Conservation (phyloP, 2,888 invertebrate genomes). For the Hirtodrosophila cameraria region DNA sequence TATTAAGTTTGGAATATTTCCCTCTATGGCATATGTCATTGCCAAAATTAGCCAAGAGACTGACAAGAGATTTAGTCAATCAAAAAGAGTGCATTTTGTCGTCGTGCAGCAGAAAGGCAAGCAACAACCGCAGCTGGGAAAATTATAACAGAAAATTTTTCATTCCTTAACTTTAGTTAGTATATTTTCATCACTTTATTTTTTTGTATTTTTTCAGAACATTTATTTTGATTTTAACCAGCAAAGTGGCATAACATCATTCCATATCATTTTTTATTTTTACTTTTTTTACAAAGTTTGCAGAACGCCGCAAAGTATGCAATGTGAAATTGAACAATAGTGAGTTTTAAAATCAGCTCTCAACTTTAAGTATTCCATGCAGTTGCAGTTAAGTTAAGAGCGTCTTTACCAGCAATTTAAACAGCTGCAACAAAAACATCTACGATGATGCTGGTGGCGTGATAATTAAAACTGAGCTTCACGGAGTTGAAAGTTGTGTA, state of each 20-base stretch:
- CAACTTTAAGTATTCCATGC: conserved; percentile 38
- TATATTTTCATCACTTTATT: conserved; percentile 8
- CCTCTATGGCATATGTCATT: no score
- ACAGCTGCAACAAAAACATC: conserved; percentile 38
- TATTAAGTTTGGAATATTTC: no score
- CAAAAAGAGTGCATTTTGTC: conserved; percentile 61
- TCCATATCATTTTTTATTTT: conserved; percentile 16
- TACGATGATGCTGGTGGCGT: conserved; percentile 37
- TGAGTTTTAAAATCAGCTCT: conserved; percentile 28
- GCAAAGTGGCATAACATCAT: conserved; percentile 12
- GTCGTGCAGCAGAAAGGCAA: conserved; percentile 29
- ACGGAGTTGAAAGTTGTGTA: conserved; percentile 35
- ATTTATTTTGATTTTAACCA: conserved; percentile 44
- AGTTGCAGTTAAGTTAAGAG: conserved; percentile 7
- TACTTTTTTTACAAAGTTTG: conserved; percentile 48
- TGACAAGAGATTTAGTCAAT: conserved; percentile 21
- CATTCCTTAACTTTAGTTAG: conserved; percentile 1
- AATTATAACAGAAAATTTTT: conserved; percentile 36
- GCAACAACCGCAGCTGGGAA: conserved; percentile 10
- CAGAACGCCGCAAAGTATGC: conserved; percentile 49
- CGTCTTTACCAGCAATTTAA: conserved; percentile 24
- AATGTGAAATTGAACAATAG: conserved; percentile 26
- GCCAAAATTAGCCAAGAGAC: conserved; percentile 5
- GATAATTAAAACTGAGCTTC: conserved; percentile 61
- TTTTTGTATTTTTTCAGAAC: no score